A percentile compares a stretch with the other conserved stretches of the same genome.
Evolutionary conservation across 2,888 invertebrate genomes (phyloP).

Genomic region (Parasteatoda lunata): DNA sequence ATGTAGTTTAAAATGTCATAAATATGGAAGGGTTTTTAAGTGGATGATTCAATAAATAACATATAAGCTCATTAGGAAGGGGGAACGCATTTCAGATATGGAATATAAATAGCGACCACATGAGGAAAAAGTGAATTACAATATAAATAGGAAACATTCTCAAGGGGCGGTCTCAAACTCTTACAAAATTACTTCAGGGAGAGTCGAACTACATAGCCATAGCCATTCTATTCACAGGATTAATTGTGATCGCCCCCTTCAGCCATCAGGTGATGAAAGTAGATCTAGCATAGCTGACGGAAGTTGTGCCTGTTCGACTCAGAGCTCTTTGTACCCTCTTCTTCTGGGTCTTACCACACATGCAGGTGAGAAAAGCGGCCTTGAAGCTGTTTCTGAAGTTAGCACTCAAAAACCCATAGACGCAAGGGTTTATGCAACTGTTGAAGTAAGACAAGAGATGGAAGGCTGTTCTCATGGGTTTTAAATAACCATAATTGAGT

Average conservation of each 20-base stretch:
- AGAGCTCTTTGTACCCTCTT: conserved; percentile 61
- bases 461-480: conserved; percentile 80
- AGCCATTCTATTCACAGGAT: conserved; percentile 20
- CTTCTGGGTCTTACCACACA: conserved; percentile 56
- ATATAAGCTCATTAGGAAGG: no score
- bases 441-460: conserved; percentile 82
- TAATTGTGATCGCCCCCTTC: conserved; percentile 7
- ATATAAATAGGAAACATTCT: no score
- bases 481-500: conserved; percentile 77
- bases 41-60: no score
- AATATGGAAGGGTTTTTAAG: no score
- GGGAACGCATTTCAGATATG: no score
- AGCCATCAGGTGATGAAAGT: conserved; percentile 66
- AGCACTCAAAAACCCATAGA: conserved; percentile 84
- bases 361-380: conserved; percentile 66
- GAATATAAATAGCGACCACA: no score
- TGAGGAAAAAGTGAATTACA: no score
- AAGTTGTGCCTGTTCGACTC: conserved; percentile 70
- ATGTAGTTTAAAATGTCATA: no score
- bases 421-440: conserved; percentile 83
- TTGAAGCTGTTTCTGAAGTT: conserved; percentile 79
- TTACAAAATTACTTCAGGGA: no score
- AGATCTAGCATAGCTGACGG: conserved; percentile 70
- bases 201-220: conserved; percentile 13
- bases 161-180: no score